Percentiles rank a stretch among this genome's conserved stretches.
These are phyloP conservation scores for Psittacula echo DNA, from an alignment of 2,797 vertebrate species.

Conservation along the genomic window DNA sequence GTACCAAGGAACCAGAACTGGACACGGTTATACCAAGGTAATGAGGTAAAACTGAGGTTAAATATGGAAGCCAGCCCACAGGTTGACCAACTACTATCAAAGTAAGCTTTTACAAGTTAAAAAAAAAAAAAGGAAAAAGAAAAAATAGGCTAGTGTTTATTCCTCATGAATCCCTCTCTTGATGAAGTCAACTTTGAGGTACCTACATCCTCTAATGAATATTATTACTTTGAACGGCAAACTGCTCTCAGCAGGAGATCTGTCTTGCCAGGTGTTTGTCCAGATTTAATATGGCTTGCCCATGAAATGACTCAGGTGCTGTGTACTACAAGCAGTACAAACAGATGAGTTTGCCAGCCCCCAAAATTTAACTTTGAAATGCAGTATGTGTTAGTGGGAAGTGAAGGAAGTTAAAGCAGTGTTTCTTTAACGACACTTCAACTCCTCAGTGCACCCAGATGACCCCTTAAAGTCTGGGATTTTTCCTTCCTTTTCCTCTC, in stretches of 20 bases:
- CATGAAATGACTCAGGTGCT: not conserved
- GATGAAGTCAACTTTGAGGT: not conserved
- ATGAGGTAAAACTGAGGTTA: not conserved
- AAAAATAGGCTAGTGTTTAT: not conserved
- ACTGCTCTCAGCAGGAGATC: not conserved
- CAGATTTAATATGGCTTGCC: not conserved
- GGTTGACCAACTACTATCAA: not conserved
- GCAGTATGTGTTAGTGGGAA: not conserved
- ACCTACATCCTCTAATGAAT: not conserved
- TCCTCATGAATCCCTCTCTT: not conserved
- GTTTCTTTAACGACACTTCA: not conserved
- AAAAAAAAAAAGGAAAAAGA: not conserved
- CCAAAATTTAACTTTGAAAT: not conserved
- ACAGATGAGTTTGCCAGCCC: not conserved
- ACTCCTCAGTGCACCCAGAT: not conserved
- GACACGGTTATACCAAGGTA: not conserved
- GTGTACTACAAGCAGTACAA: not conserved
- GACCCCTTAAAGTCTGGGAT: not conserved
- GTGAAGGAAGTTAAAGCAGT: not conserved
- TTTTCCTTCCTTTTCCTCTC: conserved; percentile 13
- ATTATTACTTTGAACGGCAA: not conserved
- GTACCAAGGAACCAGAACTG: not conserved
- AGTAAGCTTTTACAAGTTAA: not conserved
- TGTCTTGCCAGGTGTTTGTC: not conserved
- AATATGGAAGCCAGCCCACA: not conserved